Evolutionary conservation across 2,888 invertebrate species (phyloP), one percentile per base, ranked within the genome.

Genomic region (Hyposoter didymator): DNA sequence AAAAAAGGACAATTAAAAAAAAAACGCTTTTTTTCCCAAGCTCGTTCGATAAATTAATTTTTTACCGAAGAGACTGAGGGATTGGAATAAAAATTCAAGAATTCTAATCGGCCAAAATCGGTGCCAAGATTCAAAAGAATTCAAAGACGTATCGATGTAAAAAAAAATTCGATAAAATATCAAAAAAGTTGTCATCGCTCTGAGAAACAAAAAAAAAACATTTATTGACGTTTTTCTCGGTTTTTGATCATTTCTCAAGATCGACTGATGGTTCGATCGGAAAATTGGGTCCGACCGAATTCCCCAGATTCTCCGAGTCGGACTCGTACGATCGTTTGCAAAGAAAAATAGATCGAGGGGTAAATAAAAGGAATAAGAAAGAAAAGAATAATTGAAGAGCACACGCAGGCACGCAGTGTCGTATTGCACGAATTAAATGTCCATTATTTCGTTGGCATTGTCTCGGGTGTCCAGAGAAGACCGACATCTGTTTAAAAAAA

Each of bases 371-470:
- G 28, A 1, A 19, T 47, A 17, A 1, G 69, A 49, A 70, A 64
- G 4, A 47, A 19, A 66, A 10, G 19, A 59, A 47, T 32, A 35
- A 76, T 39, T 32, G 73, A 78, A 49, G 64, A 75, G 73, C 17
- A 52, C 72, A 78, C 32, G 72, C 69, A 59, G 35, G 64, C 45
- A 28, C 59, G 14, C 59, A 14, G 66, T 82, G 62, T 85, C 80
- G 76, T 82, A 78, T 82, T 86, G 84, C 89, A 89, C 88, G 87
- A 91, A 89, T 91, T 91, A 91, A 91, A 89, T 59, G 28, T 89
- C 91, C 89, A 90, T 91, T 90, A 91, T 92, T 90, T 90, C 62
- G 78, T 87, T 59, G 62, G 85, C 86, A 91, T 92, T 92, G 91
- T 92, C 90, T 92, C 90, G 89, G 83, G 88, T 88, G 87, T 89